Evolutionary conservation across 1,140 invertebrate genomes (phyloP), one percentile per base, ranked within the genome.

Genomic region (Bombus superbus): DNA sequence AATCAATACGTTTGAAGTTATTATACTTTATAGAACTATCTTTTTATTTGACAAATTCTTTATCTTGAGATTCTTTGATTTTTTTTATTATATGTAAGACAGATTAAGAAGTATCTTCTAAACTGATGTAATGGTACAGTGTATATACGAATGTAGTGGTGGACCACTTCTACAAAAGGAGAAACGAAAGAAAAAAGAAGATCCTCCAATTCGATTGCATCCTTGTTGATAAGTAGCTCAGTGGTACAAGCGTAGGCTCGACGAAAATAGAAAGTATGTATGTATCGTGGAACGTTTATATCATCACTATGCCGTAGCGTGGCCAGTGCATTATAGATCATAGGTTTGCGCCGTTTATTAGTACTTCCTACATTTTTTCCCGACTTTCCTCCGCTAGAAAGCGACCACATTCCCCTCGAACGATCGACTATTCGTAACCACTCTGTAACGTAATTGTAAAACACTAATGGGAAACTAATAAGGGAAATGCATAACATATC

Each of bases 191-290:
- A 5, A 71, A 59, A 32, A 75, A 40, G 18, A 73, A 53, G 32
- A 44, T 53, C 18, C 18, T 22, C 18, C 47, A 53, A 53, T 53
- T 53, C 47, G 42, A 32, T 85, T 57, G 68, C 68, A 85, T 81
- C 83, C 82, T 81, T 59, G 32, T 66, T n/a, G 57, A 81, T 89
- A 89, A 85, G 88, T 89, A 69, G 86, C 74, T 76, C 86, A 88
- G 53, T 74, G 73, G 87, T 89, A 74, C 83, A 32, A 66, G 53
- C 25, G 22, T 62, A 10, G 68, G 13, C 28, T 32, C 53, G 40
- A 80, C 59, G 76, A 85, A 85, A 80, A 80, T 85, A 85, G 83
- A 85, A 85, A 85, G 83, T 80, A 47, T 9, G 11, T 62, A 13
- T n/a, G 11, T 62, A 66, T 35, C 69, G 8, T 28, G 69, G 38